Conservation (phyloP, 1,140 invertebrate species). For the Brachionus calyciflorus region DNA sequence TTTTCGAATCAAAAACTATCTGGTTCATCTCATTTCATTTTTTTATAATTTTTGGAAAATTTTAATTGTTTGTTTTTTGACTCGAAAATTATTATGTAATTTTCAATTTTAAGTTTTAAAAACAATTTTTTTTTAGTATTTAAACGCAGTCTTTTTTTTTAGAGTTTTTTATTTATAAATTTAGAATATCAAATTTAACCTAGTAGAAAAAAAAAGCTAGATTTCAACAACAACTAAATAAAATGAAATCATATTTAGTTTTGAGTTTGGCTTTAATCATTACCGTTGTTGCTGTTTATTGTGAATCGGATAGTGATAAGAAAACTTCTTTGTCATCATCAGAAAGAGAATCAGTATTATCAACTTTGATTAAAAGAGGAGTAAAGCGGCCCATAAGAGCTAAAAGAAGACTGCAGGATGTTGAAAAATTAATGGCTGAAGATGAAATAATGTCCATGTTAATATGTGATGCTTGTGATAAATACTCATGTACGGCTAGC, state of each 20-base stretch:
- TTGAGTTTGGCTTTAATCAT: not conserved
- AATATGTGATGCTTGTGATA: conserved; percentile 36
- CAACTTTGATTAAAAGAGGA: conserved; percentile 3
- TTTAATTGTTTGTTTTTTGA: no score
- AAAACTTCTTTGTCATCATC: not conserved
- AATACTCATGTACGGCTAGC: not conserved
- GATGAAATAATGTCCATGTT: conserved; percentile 38
- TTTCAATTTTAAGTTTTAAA: no score
- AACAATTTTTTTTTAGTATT: no score
- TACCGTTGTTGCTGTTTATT: not conserved
- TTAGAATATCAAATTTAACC: no score
- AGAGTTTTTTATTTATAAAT: no score
- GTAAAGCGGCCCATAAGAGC: not conserved
- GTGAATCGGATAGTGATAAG: not conserved
- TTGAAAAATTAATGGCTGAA: conserved; percentile 37
- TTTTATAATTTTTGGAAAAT: no score
- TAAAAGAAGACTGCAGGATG: conserved; percentile 27
- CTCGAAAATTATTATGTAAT: no score
- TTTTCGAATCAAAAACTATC: no score
- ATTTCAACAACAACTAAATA: no score
- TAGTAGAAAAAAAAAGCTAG: no score
- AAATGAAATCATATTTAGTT: not conserved
- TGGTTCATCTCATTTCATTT: no score
- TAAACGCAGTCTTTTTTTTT: no score
- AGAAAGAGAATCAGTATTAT: not conserved